Conservation (phyloP, 1,140 invertebrate genomes). For the Drosophila pseudoananassae region DNA sequence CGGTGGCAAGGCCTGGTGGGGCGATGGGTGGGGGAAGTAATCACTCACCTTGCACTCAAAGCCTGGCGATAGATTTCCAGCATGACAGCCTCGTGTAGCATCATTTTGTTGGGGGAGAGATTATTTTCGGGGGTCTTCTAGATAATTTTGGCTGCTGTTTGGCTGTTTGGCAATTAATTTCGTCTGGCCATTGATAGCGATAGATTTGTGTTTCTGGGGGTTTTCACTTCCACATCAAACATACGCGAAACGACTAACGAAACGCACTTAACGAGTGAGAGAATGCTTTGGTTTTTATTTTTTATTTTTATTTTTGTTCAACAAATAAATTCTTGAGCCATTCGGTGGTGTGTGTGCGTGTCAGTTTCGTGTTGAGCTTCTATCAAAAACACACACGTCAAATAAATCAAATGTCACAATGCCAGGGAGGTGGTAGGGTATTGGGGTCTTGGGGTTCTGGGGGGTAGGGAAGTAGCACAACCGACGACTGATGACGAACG, state of each 20-base stretch:
- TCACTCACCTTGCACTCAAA: slow-evolving; percentile 81
- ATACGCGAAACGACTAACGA: slow-evolving; percentile 27
- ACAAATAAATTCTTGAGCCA: slow-evolving; percentile 56
- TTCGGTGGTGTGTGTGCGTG: slow-evolving; percentile 14
- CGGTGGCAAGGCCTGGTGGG: too few relatives aligned
- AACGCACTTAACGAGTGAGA: slow-evolving; percentile 28
- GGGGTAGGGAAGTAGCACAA: background rate
- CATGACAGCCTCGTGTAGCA: slow-evolving; percentile 84
- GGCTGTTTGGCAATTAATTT: slow-evolving; percentile 42
- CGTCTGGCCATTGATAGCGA: slow-evolving; percentile 51
- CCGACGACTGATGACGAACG: slow-evolving; percentile 69
- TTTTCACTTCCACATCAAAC: slow-evolving; percentile 18
- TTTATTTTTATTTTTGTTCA: slow-evolving; percentile 34
- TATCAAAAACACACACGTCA: slow-evolving; percentile 84
- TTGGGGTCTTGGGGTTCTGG: background rate
- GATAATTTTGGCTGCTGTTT: slow-evolving; percentile 7
- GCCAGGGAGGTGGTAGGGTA: slow-evolving; percentile 11
- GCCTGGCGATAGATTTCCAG: slow-evolving; percentile 84
- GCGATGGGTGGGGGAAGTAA: background rate
- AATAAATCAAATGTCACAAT: slow-evolving; percentile 84
- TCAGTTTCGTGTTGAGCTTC: slow-evolving; percentile 83
- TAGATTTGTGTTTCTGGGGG: slow-evolving; percentile 4
- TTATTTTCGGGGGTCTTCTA: slow-evolving; percentile 19
- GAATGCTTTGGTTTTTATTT: slow-evolving; percentile 55
- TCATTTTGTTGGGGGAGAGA: slow-evolving; percentile 75